Percentiles rank a stretch among this genome's conserved stretches.
These are phyloP conservation scores for Drosophila miranda DNA, from an alignment of 1,140 invertebrate genomes.

Conservation along the genomic window DNA sequence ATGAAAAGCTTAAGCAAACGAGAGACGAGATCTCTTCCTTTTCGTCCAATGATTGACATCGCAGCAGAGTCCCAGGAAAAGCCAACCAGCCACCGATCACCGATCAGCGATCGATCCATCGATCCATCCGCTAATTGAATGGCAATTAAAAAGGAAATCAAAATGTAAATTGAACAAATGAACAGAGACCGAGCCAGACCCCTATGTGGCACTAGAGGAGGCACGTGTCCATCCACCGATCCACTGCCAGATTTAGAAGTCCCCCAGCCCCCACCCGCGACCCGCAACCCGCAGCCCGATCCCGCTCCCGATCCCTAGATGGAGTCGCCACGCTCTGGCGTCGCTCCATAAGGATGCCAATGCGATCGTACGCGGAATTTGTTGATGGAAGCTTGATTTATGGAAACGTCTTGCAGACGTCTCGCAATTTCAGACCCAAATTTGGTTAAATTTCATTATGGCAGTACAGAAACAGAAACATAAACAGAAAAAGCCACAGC, in stretches of 20 bases:
- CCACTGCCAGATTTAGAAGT: conserved; percentile 32
- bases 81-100: background rate
- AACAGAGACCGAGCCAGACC: conserved; percentile 1
- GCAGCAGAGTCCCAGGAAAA: background rate
- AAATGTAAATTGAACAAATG: conserved; percentile 34
- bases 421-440: conserved; percentile 37
- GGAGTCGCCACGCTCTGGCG: conserved; percentile 33
- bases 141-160: conserved; percentile 39
- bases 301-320: conserved; percentile 14
- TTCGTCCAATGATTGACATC: conserved; percentile 17
- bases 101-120: background rate
- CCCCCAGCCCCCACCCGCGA: background rate
- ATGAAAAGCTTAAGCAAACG: background rate
- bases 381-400: conserved; percentile 22
- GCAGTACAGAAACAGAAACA: background rate
- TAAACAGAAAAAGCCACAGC: too few relatives aligned
- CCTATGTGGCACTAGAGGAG: background rate
- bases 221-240: conserved; percentile 40
- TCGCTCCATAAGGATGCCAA: conserved; percentile 31
- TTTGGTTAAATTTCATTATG: conserved; percentile 55
- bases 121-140: conserved; percentile 28
- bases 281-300: too few relatives aligned
- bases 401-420: conserved; percentile 29
- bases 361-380: conserved; percentile 41
- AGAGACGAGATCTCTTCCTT: background rate